Evolutionary conservation across 2,888 invertebrate species (phyloP).

Genomic region (Isotomurus palustris): DNA sequence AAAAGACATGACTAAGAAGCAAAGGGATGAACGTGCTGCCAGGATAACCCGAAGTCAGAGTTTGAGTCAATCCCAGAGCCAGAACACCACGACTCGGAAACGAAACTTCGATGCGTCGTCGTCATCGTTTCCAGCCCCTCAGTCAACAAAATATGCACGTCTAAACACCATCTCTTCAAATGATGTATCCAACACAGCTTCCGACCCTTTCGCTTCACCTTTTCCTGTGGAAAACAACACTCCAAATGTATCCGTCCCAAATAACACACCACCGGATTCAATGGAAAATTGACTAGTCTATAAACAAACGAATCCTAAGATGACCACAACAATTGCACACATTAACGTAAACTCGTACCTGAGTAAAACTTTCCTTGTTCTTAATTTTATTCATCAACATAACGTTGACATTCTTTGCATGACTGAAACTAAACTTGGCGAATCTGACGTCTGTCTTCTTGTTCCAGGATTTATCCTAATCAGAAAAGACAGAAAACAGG

Average conservation of each 20-base stretch:
- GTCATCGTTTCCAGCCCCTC: background rate
- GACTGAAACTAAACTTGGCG: background rate
- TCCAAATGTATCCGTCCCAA: no score
- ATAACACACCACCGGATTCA: no score
- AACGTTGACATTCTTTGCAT: constrained; percentile 3
- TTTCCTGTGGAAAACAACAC: no score
- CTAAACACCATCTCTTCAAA: no score
- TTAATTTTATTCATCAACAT: background rate
- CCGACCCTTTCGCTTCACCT: no score
- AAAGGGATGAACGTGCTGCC: background rate
- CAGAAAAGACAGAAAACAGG: background rate
- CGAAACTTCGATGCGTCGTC: no score
- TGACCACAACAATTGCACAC: no score
- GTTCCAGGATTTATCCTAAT: constrained; percentile 2
- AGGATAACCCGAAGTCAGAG: background rate
- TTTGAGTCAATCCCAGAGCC: no score
- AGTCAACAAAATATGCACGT: background rate
- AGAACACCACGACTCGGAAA: no score
- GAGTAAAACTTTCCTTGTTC: background rate
- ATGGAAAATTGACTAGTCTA: no score
- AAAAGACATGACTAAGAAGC: background rate
- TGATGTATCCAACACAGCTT: no score
- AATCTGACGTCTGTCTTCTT: background rate
- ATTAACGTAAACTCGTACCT: background rate
- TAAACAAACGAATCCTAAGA: no score